Base-by-base conservation (phyloP, 2,113 vertebrate genomes). In the Camarhynchus parvulus region DNA sequence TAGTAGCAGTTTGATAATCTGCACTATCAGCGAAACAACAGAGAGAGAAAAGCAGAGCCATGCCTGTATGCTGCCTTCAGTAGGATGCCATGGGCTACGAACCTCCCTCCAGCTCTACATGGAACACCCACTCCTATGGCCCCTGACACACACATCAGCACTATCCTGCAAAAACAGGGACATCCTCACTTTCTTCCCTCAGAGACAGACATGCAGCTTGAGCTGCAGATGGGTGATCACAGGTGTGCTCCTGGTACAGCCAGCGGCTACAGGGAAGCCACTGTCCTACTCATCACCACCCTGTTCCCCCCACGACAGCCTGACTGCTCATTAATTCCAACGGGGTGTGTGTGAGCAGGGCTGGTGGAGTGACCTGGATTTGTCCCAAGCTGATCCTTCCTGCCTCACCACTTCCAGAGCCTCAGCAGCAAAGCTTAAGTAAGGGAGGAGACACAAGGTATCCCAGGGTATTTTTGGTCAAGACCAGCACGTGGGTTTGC, bases 41-140 rank as follows among this genome's bases (percentile, higher is more conserved):
- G 94, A 96, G 93, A 97, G 96, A 98, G 96, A 94, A 98, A 98
- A 98, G 97, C 85, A 94, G 87, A 96, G 90, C 88, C 75, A 91
- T 96, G 96, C 95, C 89, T 81, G 90, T 62, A 76, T 14, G 33
- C 47, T 93, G 90, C 97, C 96, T 98, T 97, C 96, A 97, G 98
- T 97, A 96, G 82, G 50, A 62, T 77, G 93, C 68, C 7, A 42
- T 28, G 22, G 64, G 47, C 81, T 35, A 13, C 46, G 77, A 41
- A 47, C 85, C 91, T 46, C 13, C 8, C 21, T 16, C 55, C 83
- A 69, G 67, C 58, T 58, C 39, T 53, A 37, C 14, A 22, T 0
- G 2, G 10, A 90, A 56, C n/a, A 46, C 4, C 6, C 10, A 0
- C 16, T 33, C 56, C 53, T 41, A 8, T 0, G 1, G 14, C 10